Conservation (phyloP, 2,113 vertebrate species). For the Falco punctatus region DNA sequence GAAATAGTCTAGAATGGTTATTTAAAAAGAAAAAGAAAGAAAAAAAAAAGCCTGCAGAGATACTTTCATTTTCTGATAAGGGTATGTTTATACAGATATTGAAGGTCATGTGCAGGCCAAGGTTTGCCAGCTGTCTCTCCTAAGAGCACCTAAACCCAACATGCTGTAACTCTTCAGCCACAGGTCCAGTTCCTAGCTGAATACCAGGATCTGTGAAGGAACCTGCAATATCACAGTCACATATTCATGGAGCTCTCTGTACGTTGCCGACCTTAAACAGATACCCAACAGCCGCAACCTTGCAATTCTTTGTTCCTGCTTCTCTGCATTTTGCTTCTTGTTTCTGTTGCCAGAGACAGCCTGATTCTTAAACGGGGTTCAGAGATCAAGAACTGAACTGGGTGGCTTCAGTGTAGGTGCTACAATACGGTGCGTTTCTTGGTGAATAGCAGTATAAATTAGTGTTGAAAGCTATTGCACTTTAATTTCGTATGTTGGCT, state of each 20-base stretch:
- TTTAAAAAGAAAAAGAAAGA: not conserved
- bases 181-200: not conserved
- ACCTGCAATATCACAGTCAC: not conserved
- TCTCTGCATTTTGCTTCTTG: not conserved
- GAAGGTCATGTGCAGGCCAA: not conserved
- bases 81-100: not conserved
- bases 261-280: not conserved
- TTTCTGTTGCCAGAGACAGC: not conserved
- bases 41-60: not conserved
- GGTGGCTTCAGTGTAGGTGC: not conserved
- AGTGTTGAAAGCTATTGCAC: not conserved
- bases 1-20: not conserved
- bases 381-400: not conserved
- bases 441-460: not conserved
- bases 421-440: not conserved
- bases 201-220: not conserved
- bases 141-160: not conserved
- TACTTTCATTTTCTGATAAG: not conserved
- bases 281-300: not conserved
- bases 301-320: not conserved
- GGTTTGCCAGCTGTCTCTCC: not conserved
- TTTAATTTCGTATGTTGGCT: not conserved
- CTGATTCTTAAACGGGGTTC: not conserved
- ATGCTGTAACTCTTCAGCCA: not conserved
- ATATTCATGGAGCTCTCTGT: not conserved